phyloP scores from a whole-genome alignment of 2,797 vertebrate species.

The Dicrostonyx torquatus region DNA sequence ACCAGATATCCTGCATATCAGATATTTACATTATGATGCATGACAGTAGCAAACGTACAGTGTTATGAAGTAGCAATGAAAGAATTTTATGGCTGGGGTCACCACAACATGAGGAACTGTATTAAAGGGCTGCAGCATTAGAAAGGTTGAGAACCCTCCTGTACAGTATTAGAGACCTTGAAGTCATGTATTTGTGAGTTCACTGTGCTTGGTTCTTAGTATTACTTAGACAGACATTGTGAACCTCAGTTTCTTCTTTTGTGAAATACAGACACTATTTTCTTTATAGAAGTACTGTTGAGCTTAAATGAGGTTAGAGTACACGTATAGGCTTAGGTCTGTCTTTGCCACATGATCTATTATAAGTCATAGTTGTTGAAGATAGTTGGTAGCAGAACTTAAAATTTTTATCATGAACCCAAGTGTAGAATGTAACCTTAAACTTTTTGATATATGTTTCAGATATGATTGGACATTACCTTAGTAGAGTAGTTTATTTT shows the following conservation, averaged over 20 bases:
- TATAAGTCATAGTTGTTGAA: neutral
- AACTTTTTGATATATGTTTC: constrained; percentile 21
- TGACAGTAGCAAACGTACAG: neutral
- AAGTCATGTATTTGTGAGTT: neutral
- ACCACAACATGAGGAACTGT: neutral
- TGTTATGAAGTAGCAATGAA: neutral
- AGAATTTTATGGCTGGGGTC: too few relatives aligned
- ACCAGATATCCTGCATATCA: neutral
- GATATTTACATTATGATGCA: neutral
- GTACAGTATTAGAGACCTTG: neutral
- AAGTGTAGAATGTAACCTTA: constrained; percentile 16
- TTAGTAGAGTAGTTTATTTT: constrained; percentile 32
- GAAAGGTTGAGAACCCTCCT: neutral
- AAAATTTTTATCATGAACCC: neutral
- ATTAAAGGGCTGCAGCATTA: neutral
- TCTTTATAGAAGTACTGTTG: neutral
- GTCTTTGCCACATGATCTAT: neutral
- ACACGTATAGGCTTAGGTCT: neutral
- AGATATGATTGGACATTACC: constrained; percentile 11
- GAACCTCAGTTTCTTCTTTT: constrained; percentile 9
- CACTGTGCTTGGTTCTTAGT: neutral
- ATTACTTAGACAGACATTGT: neutral
- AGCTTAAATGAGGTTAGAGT: neutral
- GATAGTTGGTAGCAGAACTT: neutral
- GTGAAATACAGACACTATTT: neutral